Base-by-base conservation (phyloP, 2,888 invertebrate genomes). In the Cremastinae sp. region DNA sequence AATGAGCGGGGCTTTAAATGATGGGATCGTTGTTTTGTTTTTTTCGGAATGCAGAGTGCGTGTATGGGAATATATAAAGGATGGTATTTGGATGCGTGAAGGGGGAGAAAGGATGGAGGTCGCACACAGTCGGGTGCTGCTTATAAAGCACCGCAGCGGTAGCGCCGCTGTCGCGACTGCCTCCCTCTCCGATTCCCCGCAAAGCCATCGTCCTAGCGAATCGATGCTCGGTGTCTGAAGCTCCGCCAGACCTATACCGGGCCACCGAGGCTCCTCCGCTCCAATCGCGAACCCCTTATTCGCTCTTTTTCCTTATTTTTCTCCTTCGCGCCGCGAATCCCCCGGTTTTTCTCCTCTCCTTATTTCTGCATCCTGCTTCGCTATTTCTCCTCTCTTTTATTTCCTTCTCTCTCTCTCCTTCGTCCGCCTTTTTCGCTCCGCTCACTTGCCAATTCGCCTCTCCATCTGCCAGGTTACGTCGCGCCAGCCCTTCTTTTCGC, bases 121-220 rank as follows among this genome's bases (percentile, higher is more conserved):
- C 71, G 53, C 62, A 51, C 65, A 43, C 64, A 58, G 56, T 53
- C 38, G 47, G 68, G 54, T 54, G 58, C 65, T 54, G 58, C 65
- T 68, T 58, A 49, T 61, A 70, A 20, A 64, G 66, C 59, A 64
- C 64, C 65, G 74, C 72, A 64, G 72, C 80, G 70, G 78, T 79
- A 78, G 79, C 81, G 81, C 78, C 81, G 78, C 74, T 75, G 61
- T 77, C 74, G 77, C 78, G 76, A 79, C 75, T 56, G 72, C 78
- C 77, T 64, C 75, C 77, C 75, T 68, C 78, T 53, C 72, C 74
- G 69, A 79, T 80, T 68, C 72, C 79, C 80, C 80, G 81, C 81
- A 81, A 84, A 85, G 86, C 84, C 86, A 84, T 85, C 85, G 86
- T 85, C 85, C 85, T 85, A 84, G 83, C 84, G 84, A 87, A 87